phyloP scores from a whole-genome alignment of 2,888 invertebrate species.

The Drosophila percnosoma region DNA sequence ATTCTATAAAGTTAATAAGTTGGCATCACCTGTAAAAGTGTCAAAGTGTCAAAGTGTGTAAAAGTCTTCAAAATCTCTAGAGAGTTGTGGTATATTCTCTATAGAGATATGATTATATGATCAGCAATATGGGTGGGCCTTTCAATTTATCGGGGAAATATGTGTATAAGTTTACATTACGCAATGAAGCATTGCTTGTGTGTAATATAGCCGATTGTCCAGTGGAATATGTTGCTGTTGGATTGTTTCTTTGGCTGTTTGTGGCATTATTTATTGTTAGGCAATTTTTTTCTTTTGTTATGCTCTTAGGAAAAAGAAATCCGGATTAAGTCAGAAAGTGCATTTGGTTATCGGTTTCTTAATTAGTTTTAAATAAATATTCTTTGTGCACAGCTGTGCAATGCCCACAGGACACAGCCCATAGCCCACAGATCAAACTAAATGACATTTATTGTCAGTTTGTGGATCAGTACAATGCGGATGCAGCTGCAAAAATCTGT shows the following conservation, averaged over 20 bases:
- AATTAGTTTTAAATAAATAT: slow-evolving; percentile 55
- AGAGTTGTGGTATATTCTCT: not conserved
- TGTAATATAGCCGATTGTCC: not conserved
- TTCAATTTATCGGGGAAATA: not conserved
- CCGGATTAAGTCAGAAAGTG: slow-evolving; percentile 16
- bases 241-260: not conserved
- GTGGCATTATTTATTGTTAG: slow-evolving; percentile 8
- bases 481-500: slow-evolving; percentile 60
- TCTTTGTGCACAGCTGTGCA: slow-evolving; percentile 35
- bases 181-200: not conserved
- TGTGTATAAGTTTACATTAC: not conserved
- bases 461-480: slow-evolving; percentile 43
- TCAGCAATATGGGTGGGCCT: not conserved
- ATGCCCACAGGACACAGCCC: not conserved
- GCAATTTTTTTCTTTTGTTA: not conserved
- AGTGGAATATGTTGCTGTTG: not conserved
- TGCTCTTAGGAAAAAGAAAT: not conserved
- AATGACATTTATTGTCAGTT: slow-evolving; percentile 74
- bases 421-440: slow-evolving; percentile 30
- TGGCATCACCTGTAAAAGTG: not conserved
- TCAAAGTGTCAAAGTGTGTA: too few relatives aligned
- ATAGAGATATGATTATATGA: not conserved
- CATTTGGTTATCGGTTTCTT: slow-evolving; percentile 40
- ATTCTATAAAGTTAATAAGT: not conserved
- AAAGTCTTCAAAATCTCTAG: not conserved